Percentiles rank a stretch among this genome's conserved stretches.
Evolutionary conservation across 2,888 invertebrate genomes (phyloP).

Genomic region (Drosophila borborema): DNA sequence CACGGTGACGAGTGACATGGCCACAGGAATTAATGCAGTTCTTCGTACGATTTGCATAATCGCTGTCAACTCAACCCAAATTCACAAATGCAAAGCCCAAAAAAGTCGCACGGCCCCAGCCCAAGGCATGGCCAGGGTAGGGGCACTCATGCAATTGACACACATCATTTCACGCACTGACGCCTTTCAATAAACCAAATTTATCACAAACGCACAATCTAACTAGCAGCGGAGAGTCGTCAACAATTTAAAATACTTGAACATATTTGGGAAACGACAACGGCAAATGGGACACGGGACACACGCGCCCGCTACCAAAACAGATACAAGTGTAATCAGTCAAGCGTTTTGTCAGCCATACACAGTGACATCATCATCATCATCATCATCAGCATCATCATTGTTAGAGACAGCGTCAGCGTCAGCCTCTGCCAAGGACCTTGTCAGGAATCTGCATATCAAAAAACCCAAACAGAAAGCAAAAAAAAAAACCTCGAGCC

Average conservation of each 20-base stretch:
- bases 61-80: constrained; percentile 73
- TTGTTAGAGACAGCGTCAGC: constrained; percentile 40
- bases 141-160: constrained; percentile 85
- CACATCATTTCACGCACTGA: constrained; percentile 86
- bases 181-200: constrained; percentile 86
- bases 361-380: constrained; percentile 70
- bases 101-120: constrained; percentile 54
- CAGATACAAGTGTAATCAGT: constrained; percentile 82
- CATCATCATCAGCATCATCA: constrained; percentile 48
- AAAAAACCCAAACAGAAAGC: constrained; percentile 62
- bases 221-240: constrained; percentile 64
- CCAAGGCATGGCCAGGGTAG: constrained; percentile 3
- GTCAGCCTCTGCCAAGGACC: constrained; percentile 44
- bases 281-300: constrained; percentile 46
- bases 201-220: constrained; percentile 79
- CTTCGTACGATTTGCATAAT: constrained; percentile 76
- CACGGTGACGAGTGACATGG: constrained; percentile 5
- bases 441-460: constrained; percentile 79
- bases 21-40: constrained; percentile 70
- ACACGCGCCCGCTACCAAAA: constrained; percentile 44
- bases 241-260: constrained; percentile 77
- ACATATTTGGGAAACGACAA: constrained; percentile 55
- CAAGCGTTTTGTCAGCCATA: constrained; percentile 78
- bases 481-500: constrained; percentile 26
- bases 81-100: constrained; percentile 45